A percentile compares a stretch with the other conserved stretches of the same genome.
These are phyloP conservation scores for Halichondria panicea DNA, from an alignment of 37 sponge, comb jelly and placozoan genomes.

Conservation along the genomic window DNA sequence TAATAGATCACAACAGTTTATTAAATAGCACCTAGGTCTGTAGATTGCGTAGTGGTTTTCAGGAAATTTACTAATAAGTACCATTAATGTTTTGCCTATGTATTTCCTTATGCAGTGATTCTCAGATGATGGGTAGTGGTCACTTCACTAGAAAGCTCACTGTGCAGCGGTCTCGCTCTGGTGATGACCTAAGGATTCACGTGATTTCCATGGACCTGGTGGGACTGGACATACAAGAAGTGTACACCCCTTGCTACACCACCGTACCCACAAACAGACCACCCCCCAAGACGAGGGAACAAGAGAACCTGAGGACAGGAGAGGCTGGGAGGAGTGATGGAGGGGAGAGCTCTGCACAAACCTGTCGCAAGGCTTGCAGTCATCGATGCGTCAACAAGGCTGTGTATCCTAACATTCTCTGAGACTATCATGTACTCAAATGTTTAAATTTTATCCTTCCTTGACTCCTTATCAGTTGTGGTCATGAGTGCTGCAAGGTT, in stretches of 20 bases:
- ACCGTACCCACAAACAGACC: neutral
- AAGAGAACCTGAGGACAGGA: neutral
- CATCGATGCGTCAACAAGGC: constrained; percentile 72
- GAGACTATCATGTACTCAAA: neutral
- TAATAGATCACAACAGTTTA: neutral
- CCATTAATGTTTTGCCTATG: neutral
- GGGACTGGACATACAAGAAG: constrained; percentile 58
- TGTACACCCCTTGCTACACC: constrained; percentile 54
- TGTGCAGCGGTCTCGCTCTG: constrained; percentile 14
- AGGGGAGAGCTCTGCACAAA: too few relatives aligned
- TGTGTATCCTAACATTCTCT: constrained; percentile 49
- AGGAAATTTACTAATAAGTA: too few relatives aligned
- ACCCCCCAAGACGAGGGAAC: neutral
- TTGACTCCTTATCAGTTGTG: constrained; percentile 43
- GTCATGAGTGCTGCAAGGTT: constrained; percentile 76
- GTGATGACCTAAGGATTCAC: constrained; percentile 57
- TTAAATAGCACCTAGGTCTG: neutral
- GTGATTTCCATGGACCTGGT: constrained; percentile 68
- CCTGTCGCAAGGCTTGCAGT: constrained; percentile 29
- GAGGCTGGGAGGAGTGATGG: neutral
- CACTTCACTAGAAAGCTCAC: constrained; percentile 35
- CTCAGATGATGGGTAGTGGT: constrained; percentile 49
- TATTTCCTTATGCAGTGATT: constrained; percentile 35
- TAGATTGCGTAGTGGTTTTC: too few relatives aligned
- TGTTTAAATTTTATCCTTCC: neutral